Percentiles rank a stretch among this genome's conserved stretches.
phyloP scores from a whole-genome alignment of 2,113 vertebrate genomes.

The Megaleporinus macrocephalus region DNA sequence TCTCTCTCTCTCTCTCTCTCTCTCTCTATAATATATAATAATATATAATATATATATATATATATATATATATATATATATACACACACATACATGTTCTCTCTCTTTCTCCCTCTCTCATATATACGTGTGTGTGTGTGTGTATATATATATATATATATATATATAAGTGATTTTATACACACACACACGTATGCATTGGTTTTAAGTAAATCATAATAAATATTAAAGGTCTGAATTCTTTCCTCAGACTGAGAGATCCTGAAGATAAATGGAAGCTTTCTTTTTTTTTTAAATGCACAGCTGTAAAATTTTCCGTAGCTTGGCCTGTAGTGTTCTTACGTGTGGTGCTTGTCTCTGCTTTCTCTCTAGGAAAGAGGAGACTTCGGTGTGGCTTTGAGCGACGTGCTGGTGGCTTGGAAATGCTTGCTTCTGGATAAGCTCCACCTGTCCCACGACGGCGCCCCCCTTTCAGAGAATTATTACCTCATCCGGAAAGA shows the following conservation, averaged over 20 bases:
- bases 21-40: no score
- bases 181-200: no score
- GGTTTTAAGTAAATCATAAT: no score
- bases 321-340: not conserved
- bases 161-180: no score
- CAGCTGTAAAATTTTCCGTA: constrained; percentile 14
- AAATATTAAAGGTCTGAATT: no score
- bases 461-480: constrained; percentile 73
- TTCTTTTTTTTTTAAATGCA: not conserved
- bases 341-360: constrained; percentile 40
- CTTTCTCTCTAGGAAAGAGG: constrained; percentile 73
- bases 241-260: not conserved
- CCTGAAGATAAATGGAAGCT: not conserved
- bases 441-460: constrained; percentile 78
- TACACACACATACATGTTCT: no score
- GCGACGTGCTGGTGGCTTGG: constrained; percentile 89
- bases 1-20: no score
- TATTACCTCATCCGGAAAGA: constrained; percentile 80
- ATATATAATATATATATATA: no score
- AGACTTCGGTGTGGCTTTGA: constrained; percentile 87
- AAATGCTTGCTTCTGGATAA: constrained; percentile 88
- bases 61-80: no score
- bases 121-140: no score
- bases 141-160: no score
- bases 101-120: no score